These are phyloP conservation scores for Epistrophella euchroma DNA, from an alignment of 2,888 invertebrate species.

Conservation along the genomic window DNA sequence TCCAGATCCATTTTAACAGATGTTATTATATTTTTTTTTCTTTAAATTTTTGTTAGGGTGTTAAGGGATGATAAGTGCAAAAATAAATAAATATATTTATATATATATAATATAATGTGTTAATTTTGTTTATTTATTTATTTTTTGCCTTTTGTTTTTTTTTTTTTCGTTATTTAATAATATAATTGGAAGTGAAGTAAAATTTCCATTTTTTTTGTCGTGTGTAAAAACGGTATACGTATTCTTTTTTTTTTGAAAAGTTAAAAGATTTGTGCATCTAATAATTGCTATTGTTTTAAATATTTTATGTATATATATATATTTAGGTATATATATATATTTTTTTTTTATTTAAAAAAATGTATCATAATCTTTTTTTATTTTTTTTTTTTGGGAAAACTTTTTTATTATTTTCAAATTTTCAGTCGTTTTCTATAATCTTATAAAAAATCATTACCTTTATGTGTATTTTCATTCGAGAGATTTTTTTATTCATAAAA, in stretches of 20 bases:
- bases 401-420: conserved; percentile 60
- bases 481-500: conserved; percentile 46
- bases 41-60: conserved; percentile 32
- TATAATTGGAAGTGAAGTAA: conserved; percentile 62
- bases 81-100: conserved; percentile 61
- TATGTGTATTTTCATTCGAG: conserved; percentile 43
- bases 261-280: conserved; percentile 73
- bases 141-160: conserved; percentile 30
- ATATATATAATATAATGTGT: conserved; percentile 38
- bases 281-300: conserved; percentile 71
- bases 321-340: conserved; percentile 20
- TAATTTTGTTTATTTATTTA: conserved; percentile 38
- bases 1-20: conserved; percentile 25
- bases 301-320: conserved; percentile 45
- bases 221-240: conserved; percentile 68
- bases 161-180: conserved; percentile 17
- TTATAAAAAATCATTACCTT: conserved; percentile 70
- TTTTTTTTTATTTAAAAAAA: conserved; percentile 10
- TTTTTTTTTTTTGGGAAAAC: conserved; percentile 53
- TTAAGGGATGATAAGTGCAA: conserved; percentile 64
- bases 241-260: conserved; percentile 49
- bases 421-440: conserved; percentile 68
- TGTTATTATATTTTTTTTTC: conserved; percentile 10
- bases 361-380: conserved; percentile 21
- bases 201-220: conserved; percentile 39